A percentile compares a stretch with the other conserved stretches of the same genome.
phyloP scores from a whole-genome alignment of 2,113 vertebrate genomes.

The Mobula hypostoma region DNA sequence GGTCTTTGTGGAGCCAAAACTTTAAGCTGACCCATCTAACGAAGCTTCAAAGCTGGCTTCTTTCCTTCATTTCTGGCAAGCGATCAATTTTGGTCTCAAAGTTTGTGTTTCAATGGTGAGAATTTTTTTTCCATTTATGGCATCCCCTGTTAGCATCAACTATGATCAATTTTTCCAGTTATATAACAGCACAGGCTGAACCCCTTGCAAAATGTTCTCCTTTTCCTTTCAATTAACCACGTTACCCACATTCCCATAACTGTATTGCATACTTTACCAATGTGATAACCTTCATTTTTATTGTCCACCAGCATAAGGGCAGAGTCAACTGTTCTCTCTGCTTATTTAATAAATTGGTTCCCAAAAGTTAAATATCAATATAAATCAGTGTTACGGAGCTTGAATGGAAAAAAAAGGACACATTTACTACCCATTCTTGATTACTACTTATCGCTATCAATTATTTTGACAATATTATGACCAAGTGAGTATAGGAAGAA shows the following conservation, averaged over 20 bases:
- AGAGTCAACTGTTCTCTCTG: background rate
- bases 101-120: background rate
- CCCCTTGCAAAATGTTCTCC: background rate
- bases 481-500: background rate
- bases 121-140: constrained; percentile 18
- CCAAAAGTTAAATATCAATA: background rate
- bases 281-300: background rate
- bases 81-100: background rate
- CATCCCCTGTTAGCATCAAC: background rate
- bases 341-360: background rate
- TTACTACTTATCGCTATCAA: background rate
- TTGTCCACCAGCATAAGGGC: background rate
- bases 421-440: background rate
- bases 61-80: constrained; percentile 24
- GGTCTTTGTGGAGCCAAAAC: background rate
- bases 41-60: constrained; percentile 12
- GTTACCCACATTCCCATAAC: background rate
- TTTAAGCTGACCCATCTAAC: constrained; percentile 11
- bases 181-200: background rate
- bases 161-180: background rate
- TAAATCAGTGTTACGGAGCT: background rate
- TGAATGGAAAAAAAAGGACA: background rate
- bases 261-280: background rate
- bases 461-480: background rate
- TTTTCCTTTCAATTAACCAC: background rate